Percentiles rank a stretch among this genome's conserved stretches.
Conservation (phyloP, 2,888 invertebrate species). For the Drosophila rubida region DNA sequence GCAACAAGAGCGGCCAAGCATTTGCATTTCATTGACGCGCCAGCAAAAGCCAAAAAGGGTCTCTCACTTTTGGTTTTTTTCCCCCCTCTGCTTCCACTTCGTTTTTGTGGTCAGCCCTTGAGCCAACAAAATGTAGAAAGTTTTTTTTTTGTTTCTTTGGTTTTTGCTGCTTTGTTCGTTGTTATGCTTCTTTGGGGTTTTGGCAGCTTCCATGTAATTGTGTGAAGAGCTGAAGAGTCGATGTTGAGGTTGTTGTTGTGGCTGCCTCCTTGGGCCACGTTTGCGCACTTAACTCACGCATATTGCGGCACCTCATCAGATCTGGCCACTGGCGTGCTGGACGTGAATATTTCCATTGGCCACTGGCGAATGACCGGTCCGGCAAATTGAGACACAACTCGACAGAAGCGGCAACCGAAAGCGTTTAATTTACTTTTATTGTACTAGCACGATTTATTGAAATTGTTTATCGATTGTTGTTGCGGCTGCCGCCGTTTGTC, state of each 20-base stretch:
- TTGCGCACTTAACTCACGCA: slow-evolving; percentile 66
- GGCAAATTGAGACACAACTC: slow-evolving; percentile 71
- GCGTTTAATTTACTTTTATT: slow-evolving; percentile 74
- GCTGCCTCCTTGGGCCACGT: slow-evolving; percentile 56
- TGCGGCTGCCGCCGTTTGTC: background rate
- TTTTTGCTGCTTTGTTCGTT: slow-evolving; percentile 18
- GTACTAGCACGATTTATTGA: slow-evolving; percentile 72
- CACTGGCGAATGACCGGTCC: slow-evolving; percentile 17
- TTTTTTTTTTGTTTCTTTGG: slow-evolving; percentile 26
- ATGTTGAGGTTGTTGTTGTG: slow-evolving; percentile 29
- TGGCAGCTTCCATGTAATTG: slow-evolving; percentile 66
- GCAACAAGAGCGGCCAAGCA: slow-evolving; percentile 20
- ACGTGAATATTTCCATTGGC: slow-evolving; percentile 7
- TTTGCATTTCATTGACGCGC: slow-evolving; percentile 75
- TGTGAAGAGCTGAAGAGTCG: slow-evolving; percentile 33
- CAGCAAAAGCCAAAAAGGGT: slow-evolving; percentile 34
- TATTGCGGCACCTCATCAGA: slow-evolving; percentile 68
- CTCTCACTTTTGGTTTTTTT: slow-evolving; percentile 11
- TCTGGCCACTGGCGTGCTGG: slow-evolving; percentile 36
- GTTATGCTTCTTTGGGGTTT: slow-evolving; percentile 9
- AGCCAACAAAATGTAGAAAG: slow-evolving; percentile 53
- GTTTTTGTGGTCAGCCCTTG: slow-evolving; percentile 25
- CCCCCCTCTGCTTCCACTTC: no score
- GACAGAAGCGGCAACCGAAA: slow-evolving; percentile 48
- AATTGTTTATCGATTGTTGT: slow-evolving; percentile 59